phyloP scores from a whole-genome alignment of 1,140 invertebrate species.

The Globodera rostochiensis region DNA sequence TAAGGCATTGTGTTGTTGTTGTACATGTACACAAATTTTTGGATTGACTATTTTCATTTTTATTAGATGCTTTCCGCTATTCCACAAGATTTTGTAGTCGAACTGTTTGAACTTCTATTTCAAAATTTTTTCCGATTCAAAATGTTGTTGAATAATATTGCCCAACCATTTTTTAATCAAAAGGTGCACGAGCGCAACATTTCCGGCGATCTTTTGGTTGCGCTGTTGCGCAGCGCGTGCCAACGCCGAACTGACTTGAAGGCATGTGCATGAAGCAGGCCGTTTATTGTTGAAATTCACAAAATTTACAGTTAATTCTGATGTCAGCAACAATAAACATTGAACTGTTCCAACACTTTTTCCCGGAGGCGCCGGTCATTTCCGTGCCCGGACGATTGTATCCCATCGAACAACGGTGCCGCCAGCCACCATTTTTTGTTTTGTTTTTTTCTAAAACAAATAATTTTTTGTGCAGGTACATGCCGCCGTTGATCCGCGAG shows the following conservation, averaged over 20 bases:
- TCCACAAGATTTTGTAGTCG: too few species aligned
- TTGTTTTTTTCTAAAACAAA: background rate
- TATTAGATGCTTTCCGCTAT: too few species aligned
- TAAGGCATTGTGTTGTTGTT: conserved; percentile 68
- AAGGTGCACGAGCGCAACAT: conserved; percentile 40
- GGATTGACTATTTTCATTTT: too few species aligned
- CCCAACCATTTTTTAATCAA: too few species aligned
- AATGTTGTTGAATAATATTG: too few species aligned
- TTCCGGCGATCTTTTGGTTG: conserved; percentile 87
- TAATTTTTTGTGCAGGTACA: conserved; percentile 31
- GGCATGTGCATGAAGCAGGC: background rate
- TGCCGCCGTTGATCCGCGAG: conserved; percentile 42
- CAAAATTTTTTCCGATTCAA: too few species aligned
- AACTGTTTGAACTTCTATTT: too few species aligned
- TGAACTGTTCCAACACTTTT: conserved; percentile 85
- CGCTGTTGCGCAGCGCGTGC: conserved; percentile 84
- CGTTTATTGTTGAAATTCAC: background rate
- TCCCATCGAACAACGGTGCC: conserved; percentile 71
- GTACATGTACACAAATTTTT: too few species aligned
- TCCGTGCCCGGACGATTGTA: conserved; percentile 89
- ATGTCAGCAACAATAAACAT: conserved; percentile 99
- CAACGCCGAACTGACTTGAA: conserved; percentile 75
- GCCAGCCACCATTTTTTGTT: too few species aligned
- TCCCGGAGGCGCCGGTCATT: conserved; percentile 79
- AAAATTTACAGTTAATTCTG: conserved; percentile 78